Base-by-base conservation (phyloP, 2,113 vertebrate genomes). In the Hucho hucho region DNA sequence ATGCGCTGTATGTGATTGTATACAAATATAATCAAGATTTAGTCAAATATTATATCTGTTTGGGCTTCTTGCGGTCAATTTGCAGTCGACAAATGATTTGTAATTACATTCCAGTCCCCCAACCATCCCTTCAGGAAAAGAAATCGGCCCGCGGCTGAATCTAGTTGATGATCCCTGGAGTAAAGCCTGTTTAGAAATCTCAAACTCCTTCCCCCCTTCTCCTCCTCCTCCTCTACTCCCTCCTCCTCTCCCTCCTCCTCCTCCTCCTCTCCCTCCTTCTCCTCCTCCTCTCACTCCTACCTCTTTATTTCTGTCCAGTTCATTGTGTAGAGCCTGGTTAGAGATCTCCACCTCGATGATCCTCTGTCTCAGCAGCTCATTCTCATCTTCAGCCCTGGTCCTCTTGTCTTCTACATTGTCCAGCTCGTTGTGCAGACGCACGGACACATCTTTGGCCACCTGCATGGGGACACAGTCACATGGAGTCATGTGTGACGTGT, bases 381-480 rank as follows among this genome's bases (percentile, higher is more conserved):
- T 99, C 87, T 99, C 97, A n/a, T 97, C 96, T 69, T 99, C 98
- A 0, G 94, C 96, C 79, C 95, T 92, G 29, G 95, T 94, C 68
- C 97, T 95, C 70, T 99, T 98, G 90, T 97, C 98, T 88, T 99
- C 98, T 90, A 98, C 96, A 0, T 89, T 97, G 86, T 99, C 96
- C 87, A 99, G 90, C 85, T 99, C 98, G 6, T 98, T 96, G 93
- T 99, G 98, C 87, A 99, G 83, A 85, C 98, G 95, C 81, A 99
- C 98, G 9, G 98, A 99, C 81, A 99, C 98, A 28, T 99, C 97
- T 94, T 99, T 99, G 91, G 98, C 96, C 88, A 99, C 98, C 98
- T 64, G 24, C 61, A 85, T 72, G 14, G 77, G 46, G 37, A 43
- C 37, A 43, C 37, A 7, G 37, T 49, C 47, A 49, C 12, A 49